Evolutionary conservation across 2,797 vertebrate species (phyloP), one percentile per base, ranked within the genome.

Genomic region (Thalassophryne amazonica): DNA sequence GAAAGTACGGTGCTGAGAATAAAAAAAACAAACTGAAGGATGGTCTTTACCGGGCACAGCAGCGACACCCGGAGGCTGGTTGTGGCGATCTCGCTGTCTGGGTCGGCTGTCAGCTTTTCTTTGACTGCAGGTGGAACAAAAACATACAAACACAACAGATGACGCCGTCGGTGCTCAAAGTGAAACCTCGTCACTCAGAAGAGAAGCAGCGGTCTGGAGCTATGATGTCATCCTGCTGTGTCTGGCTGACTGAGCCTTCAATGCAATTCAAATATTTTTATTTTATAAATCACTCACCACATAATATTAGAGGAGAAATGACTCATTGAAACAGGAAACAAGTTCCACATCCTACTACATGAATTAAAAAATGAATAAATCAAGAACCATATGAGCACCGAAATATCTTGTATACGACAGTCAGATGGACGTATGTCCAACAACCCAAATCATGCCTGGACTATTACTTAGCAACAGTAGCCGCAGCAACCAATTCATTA

Each of bases 31-130:
- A 24, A 41, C 9, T 24, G n/a, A 50, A 52, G 17, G 50, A 67
- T 15, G 53, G n/a, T 39, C 60, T 88, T 91, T 92, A 98, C 97
- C 80, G 96, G 97, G 87, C 97, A 99, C 13, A 99, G 93, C 7
- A 99, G 91, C 36, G 97, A 98, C 68, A 99, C 97, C 69, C 97
- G 91, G 56, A 99, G 88, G 83, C 96, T 98, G 71, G 96, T 98
- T 4, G 96, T 98, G 68, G 96, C 96, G 48, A 99, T 99, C 92
- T 99, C 96, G 76, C 96, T 99, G 91, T 98, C 96, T 13, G 96
- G 96, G 62, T 99, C 95, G 0, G 96, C 95, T 3, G 94, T 98
- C 48, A 98, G 87, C 58, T 99, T 99, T 86, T 99, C 96, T 90
- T 98, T 99, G 86, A 99, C 97, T 99, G 88, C 45, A 52, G 29